These are phyloP conservation scores for Pachypsylla venusta DNA, from an alignment of 1,140 invertebrate species.

Conservation along the genomic window DNA sequence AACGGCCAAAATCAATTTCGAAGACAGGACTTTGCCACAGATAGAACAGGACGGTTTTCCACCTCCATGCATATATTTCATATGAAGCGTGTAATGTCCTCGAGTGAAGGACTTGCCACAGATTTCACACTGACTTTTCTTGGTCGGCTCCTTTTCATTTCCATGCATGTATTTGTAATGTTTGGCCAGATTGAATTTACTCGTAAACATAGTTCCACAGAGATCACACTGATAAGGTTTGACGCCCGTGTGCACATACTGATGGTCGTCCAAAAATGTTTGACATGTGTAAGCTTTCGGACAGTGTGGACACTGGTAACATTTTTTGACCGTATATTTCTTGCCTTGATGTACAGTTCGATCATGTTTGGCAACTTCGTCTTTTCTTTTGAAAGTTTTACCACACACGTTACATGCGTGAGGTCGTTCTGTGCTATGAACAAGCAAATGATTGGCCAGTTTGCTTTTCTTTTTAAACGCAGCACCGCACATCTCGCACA, in stretches of 20 bases:
- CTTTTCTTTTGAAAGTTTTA: constrained; percentile 14
- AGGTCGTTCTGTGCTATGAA: constrained; percentile 46
- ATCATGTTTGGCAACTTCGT: constrained; percentile 5
- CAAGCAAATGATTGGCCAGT: constrained; percentile 25
- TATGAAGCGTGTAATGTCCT: not conserved
- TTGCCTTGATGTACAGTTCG: constrained; percentile 7
- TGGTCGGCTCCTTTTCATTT: not conserved
- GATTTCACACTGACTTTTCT: not conserved
- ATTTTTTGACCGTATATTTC: not conserved
- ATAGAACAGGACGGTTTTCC: constrained; percentile 3
- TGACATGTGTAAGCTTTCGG: not conserved
- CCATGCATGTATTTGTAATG: not conserved
- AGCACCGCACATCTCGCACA: no score
- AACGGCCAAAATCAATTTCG: constrained; percentile 24
- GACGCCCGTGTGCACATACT: not conserved
- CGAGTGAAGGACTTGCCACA: not conserved
- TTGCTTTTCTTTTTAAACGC: constrained; percentile 10
- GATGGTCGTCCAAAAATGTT: not conserved
- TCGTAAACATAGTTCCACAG: constrained; percentile 46
- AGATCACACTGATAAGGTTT: constrained; percentile 32
- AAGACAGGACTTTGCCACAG: constrained; percentile 12
- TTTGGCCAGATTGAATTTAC: constrained; percentile 34
- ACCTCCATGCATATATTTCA: not conserved
- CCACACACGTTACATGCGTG: constrained; percentile 42
- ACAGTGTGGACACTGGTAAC: constrained; percentile 8